A percentile compares a stretch with the other conserved stretches of the same genome.
These are phyloP conservation scores for Brienomyrus brachyistius DNA, from an alignment of 2,113 vertebrate species.

Conservation along the genomic window DNA sequence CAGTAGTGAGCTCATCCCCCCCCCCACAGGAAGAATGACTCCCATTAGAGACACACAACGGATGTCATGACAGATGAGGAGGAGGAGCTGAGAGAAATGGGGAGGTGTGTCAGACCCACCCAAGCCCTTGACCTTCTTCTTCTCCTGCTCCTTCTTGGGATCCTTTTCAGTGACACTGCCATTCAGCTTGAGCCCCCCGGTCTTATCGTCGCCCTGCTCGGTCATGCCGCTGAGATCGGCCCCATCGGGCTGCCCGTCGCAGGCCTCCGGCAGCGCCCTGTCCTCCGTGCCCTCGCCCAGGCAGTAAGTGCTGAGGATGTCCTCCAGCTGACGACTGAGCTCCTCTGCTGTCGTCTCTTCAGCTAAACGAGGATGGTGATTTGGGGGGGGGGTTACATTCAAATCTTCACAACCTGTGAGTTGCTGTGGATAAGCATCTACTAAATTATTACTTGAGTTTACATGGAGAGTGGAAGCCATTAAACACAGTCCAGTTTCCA, in stretches of 20 bases:
- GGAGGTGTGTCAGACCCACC: conserved; percentile 56
- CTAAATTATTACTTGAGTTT: background rate
- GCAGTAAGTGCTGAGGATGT: conserved; percentile 90
- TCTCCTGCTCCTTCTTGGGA: conserved; percentile 80
- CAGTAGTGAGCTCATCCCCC: background rate
- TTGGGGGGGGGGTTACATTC: background rate
- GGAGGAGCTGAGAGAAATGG: background rate
- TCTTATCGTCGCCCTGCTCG: conserved; percentile 66
- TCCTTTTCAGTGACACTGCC: conserved; percentile 67
- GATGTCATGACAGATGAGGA: background rate
- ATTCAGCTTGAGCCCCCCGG: conserved; percentile 56
- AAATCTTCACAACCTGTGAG: background rate
- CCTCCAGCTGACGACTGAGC: conserved; percentile 87
- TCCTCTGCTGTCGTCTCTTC: conserved; percentile 64
- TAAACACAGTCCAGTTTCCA: background rate
- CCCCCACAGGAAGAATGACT: background rate
- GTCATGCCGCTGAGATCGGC: conserved; percentile 70
- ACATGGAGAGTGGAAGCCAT: background rate
- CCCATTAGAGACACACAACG: background rate
- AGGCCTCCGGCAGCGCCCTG: conserved; percentile 58
- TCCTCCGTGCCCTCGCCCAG: conserved; percentile 56
- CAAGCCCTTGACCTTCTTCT: conserved; percentile 90
- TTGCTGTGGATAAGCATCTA: background rate
- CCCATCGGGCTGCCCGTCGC: conserved; percentile 70
- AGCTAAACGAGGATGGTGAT: conserved; percentile 20